A percentile compares a stretch with the other conserved stretches of the same genome.
Evolutionary conservation across 2,113 vertebrate species (phyloP).

Genomic region (Cephalopholis sonnerati): DNA sequence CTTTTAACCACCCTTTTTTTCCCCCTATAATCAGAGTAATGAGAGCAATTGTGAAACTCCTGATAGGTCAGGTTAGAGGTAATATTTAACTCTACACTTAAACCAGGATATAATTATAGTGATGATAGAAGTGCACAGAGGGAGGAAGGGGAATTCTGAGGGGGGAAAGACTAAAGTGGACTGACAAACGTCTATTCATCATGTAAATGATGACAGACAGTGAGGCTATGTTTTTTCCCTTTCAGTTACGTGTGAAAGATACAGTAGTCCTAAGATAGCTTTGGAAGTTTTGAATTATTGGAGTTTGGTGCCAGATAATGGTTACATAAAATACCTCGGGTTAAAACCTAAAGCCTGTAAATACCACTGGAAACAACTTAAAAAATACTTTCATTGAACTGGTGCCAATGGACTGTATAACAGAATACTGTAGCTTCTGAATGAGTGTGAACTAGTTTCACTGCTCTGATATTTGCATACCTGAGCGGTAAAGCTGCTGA

Average conservation of each 20-base stretch:
- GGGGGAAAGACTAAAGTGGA: slow-evolving; percentile 12
- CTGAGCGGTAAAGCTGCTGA: neutral
- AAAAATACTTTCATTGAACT: neutral
- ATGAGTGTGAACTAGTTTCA: slow-evolving; percentile 5
- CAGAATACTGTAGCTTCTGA: neutral
- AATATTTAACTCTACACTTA: neutral
- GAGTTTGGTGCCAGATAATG: neutral
- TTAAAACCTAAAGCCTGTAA: neutral
- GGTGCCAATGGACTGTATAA: neutral
- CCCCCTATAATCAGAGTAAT: neutral
- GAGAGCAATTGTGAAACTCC: neutral
- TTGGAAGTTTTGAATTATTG: neutral
- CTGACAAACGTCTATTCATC: neutral
- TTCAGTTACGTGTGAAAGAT: neutral
- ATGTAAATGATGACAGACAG: neutral
- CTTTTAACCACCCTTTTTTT: neutral
- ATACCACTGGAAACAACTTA: neutral
- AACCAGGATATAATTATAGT: neutral
- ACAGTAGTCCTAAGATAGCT: no score
- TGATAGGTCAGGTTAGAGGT: neutral
- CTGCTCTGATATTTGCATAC: slow-evolving; percentile 15
- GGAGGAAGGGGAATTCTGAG: slow-evolving; percentile 57
- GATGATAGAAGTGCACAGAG: neutral
- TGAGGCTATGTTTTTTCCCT: neutral
- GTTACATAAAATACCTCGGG: neutral